Evolutionary conservation across 2,113 vertebrate species (phyloP).

Genomic region (Hemiprocne comata): DNA sequence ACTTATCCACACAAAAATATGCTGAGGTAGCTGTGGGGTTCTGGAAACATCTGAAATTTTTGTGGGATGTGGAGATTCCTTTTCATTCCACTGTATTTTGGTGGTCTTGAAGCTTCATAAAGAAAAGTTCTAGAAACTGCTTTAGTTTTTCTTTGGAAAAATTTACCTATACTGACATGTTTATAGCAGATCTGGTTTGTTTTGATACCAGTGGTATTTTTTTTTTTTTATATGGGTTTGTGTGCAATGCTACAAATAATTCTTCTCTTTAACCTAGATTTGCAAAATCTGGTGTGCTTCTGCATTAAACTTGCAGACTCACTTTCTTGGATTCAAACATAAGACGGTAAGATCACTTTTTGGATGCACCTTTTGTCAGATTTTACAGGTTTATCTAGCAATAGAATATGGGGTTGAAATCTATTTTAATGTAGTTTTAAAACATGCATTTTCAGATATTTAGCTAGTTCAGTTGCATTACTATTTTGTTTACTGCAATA

Average conservation of each 20-base stretch:
- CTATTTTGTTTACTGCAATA: background rate
- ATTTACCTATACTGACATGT: background rate
- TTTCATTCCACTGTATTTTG: background rate
- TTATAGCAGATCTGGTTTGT: background rate
- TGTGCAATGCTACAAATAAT: background rate
- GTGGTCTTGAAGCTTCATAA: background rate
- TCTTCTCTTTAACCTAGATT: constrained; percentile 42
- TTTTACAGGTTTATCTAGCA: background rate
- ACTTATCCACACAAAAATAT: background rate
- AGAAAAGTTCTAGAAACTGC: background rate
- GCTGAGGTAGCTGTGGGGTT: background rate
- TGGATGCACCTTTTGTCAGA: background rate
- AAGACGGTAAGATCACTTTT: constrained; percentile 41
- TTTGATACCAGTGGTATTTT: background rate
- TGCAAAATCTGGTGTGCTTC: constrained; percentile 69
- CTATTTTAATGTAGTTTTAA: background rate
- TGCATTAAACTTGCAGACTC: constrained; percentile 60
- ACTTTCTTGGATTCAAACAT: constrained; percentile 61
- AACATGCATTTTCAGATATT: background rate
- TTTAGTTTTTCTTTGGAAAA: background rate
- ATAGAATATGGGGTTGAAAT: background rate
- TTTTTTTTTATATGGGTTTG: background rate
- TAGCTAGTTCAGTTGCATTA: background rate
- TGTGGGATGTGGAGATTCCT: background rate
- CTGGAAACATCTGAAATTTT: background rate